Evolutionary conservation across 53 echinoderm and acorn worm genomes (phyloP).

Genomic region (Patiria pectinifera): DNA sequence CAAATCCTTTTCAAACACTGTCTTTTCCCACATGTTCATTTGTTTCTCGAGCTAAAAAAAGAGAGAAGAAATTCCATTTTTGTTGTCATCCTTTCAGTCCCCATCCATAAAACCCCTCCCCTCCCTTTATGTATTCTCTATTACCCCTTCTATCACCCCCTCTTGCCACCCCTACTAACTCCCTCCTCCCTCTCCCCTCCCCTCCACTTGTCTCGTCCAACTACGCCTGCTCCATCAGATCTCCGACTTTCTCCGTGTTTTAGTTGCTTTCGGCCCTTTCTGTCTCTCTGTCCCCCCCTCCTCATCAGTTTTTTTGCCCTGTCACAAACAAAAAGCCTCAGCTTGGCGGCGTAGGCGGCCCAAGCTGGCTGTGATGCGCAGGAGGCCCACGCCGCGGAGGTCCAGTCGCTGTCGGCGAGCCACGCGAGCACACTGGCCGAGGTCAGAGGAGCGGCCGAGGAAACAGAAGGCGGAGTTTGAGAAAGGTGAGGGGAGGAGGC

Average conservation of each 20-base stretch:
- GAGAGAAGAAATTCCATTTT: background rate
- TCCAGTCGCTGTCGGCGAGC: slow-evolving; percentile 56
- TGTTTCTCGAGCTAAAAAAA: background rate
- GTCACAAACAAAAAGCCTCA: slow-evolving; percentile 49
- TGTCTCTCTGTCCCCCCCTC: slow-evolving; percentile 38
- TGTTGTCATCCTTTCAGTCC: slow-evolving; percentile 15
- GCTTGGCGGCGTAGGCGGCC: slow-evolving; percentile 81
- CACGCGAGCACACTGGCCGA: slow-evolving; percentile 21
- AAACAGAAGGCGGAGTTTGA: slow-evolving; percentile 47
- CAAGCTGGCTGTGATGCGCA: slow-evolving; percentile 48
- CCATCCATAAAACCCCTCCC: slow-evolving; percentile 25
- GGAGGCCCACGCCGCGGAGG: slow-evolving; percentile 68
- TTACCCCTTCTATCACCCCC: background rate
- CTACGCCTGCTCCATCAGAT: background rate
- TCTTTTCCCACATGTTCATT: background rate
- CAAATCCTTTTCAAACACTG: background rate
- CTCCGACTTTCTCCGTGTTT: background rate
- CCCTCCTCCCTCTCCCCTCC: too few relatives aligned
- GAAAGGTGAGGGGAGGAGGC: slow-evolving; percentile 55
- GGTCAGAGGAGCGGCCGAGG: slow-evolving; percentile 17
- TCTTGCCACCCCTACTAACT: background rate
- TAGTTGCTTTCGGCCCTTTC: slow-evolving; percentile 44
- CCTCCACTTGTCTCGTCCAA: background rate
- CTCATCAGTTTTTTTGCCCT: slow-evolving; percentile 48
- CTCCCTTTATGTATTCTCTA: background rate